phyloP scores from a whole-genome alignment of 2,797 vertebrate species.

The Hemitrygon akajei region DNA sequence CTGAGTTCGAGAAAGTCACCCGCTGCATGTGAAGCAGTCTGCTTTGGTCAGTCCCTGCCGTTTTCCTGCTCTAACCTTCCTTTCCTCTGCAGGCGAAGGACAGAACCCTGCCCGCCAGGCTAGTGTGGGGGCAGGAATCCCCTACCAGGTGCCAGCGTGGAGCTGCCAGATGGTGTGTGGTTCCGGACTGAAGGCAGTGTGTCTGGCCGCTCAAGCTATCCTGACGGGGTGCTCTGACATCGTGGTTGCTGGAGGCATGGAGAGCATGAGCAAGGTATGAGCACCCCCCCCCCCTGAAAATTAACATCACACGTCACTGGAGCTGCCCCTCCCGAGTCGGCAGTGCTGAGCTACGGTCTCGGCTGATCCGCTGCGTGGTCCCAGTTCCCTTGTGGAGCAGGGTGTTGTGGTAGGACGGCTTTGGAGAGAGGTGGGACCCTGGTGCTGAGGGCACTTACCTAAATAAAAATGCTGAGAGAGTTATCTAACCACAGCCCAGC shows the following conservation, averaged over 20 bases:
- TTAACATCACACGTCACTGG: too few relatives aligned
- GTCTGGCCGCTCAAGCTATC: conserved; percentile 82
- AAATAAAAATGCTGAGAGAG: too few relatives aligned
- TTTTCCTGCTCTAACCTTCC: not conserved
- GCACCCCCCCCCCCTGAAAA: not conserved
- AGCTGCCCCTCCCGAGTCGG: too few relatives aligned
- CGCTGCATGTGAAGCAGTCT: not conserved
- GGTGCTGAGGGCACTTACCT: too few relatives aligned
- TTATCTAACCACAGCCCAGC: too few relatives aligned
- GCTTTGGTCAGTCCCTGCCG: too few relatives aligned
- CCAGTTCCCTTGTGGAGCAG: too few relatives aligned
- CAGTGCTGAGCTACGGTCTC: too few relatives aligned
- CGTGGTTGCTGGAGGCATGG: conserved; percentile 94
- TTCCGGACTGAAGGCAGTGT: conserved; percentile 86
- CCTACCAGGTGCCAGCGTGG: conserved; percentile 83
- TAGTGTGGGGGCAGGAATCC: conserved; percentile 77
- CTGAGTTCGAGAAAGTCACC: not conserved
- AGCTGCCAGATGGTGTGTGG: conserved; percentile 97
- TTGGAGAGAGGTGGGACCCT: too few relatives aligned
- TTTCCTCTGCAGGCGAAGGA: conserved; percentile 67
- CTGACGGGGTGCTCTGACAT: conserved; percentile 68
- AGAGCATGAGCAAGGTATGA: conserved; percentile 90
- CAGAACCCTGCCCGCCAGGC: conserved; percentile 87
- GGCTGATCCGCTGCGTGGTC: too few relatives aligned
- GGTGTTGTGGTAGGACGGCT: too few relatives aligned